Evolutionary conservation across 2,113 vertebrate genomes (phyloP).

Genomic region (Scatophagus argus): DNA sequence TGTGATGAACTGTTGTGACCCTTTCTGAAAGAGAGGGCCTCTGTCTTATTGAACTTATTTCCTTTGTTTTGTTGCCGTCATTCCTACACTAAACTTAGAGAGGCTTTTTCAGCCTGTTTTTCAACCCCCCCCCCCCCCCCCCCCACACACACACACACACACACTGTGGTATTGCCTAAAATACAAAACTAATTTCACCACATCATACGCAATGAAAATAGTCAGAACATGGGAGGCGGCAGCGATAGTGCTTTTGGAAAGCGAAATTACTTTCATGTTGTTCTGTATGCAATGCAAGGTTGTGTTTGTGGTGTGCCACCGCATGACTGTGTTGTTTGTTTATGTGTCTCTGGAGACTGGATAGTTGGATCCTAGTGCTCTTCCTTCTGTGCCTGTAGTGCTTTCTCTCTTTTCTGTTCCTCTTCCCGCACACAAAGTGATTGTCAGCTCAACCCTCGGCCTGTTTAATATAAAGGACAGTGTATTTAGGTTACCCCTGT

Average conservation of each 20-base stretch:
- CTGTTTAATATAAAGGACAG: constrained; percentile 28
- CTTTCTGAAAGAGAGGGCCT: constrained; percentile 53
- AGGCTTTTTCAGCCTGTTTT: constrained; percentile 42
- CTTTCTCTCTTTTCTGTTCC: constrained; percentile 29
- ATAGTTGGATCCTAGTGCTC: constrained; percentile 53
- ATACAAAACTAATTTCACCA: constrained; percentile 17
- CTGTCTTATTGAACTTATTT: constrained; percentile 68
- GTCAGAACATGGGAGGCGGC: constrained; percentile 7
- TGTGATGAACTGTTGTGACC: constrained; percentile 69
- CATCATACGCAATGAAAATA: constrained; percentile 9
- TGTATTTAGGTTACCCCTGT: constrained; percentile 47
- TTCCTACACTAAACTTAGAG: constrained; percentile 55
- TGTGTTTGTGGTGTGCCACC: constrained; percentile 46
- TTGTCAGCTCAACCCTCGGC: constrained; percentile 35
- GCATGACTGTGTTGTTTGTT: constrained; percentile 64
- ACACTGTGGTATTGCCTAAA: constrained; percentile 10
- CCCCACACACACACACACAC: too few relatives aligned
- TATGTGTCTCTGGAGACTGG: constrained; percentile 68
- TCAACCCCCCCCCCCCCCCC: constrained; percentile 24
- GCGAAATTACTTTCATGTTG: constrained; percentile 9
- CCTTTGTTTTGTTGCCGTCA: constrained; percentile 66
- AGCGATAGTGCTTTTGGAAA: constrained; percentile 8
- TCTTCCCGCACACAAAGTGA: constrained; percentile 31
- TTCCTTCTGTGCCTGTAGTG: constrained; percentile 58
- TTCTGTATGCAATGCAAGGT: constrained; percentile 23